Percentiles rank a stretch among this genome's conserved stretches.
Evolutionary conservation across 2,888 invertebrate genomes (phyloP).

Genomic region (Pachycephus smyrnensis): DNA sequence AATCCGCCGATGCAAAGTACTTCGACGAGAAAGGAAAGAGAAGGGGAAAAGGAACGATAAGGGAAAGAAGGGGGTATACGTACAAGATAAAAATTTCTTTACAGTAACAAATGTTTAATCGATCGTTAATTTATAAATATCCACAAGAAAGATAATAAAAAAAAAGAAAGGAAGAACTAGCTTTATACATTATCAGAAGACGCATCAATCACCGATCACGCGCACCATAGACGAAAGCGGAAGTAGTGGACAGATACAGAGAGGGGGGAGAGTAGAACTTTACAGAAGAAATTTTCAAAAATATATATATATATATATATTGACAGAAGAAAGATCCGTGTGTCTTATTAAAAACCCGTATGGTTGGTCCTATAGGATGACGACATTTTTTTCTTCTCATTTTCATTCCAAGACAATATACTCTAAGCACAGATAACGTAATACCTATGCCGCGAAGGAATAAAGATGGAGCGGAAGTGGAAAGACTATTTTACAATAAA

Average conservation of each 20-base stretch:
- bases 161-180: conserved; percentile 4
- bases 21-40: background rate
- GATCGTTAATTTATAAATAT: conserved; percentile 8
- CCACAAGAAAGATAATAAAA: background rate
- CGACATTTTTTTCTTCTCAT: background rate
- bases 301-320: conserved; percentile 1
- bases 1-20: background rate
- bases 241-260: conserved; percentile 9
- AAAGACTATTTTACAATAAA: conserved; percentile 29
- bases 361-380: background rate
- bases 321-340: background rate
- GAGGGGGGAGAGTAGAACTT: background rate
- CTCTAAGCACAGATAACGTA: background rate
- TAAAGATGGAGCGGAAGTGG: background rate
- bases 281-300: background rate
- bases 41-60: too few species aligned
- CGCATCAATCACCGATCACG: conserved; percentile 4
- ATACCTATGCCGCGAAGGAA: background rate
- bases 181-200: conserved; percentile 16
- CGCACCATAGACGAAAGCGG: conserved; percentile 9
- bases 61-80: background rate
- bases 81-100: background rate
- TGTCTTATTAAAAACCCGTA: background rate
- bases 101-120: background rate
- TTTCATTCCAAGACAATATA: background rate